Evolutionary conservation across 2,113 vertebrate species (phyloP), one percentile per base, ranked within the genome.

Genomic region (Anser brachyrhynchus): DNA sequence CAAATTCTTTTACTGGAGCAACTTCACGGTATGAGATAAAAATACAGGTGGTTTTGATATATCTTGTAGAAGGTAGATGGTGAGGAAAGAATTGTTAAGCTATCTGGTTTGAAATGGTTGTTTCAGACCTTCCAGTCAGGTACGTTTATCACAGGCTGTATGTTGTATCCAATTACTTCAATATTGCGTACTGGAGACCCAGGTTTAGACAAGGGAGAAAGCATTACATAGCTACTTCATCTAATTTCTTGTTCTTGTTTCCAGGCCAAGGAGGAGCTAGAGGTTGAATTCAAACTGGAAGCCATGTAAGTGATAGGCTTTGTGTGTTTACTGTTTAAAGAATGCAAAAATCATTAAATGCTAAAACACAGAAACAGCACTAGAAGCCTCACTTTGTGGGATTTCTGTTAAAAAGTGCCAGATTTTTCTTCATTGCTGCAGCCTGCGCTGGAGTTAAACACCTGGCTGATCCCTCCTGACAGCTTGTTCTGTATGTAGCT

Each of bases 271-370:
- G 98, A 98, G 67, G 97, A 97, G 35, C 96, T 99, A 74, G 98
- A 98, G 59, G 97, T 98, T 71, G 98, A 98, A 87, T 99, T 99
- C 95, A 95, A 98, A 73, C 31, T 98, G 85, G 96, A 97, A n/a
- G 74, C 95, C 1, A 98, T 97, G 99, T 99, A 97, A 98, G 98
- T 97, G 54, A 86, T 29, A 41, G 5, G 49, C 13, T 69, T n/a
- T n/a, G n/a, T n/a, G n/a, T n/a, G n/a, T n/a, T n/a, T n/a, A n/a
- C n/a, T n/a, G n/a, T 84, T 89, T 85, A 3, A 5, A 51, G 87
- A 88, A 75, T 3, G 2, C 5, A 80, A 26, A 78, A 85, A 51
- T 46, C 8, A 6, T 55, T 65, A 25, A n/a, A 19, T 54, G 37
- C 13, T 78, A 41, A 87, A 70, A 39, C 21, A 64, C 51, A 88